Base-by-base conservation (phyloP, 2,113 vertebrate species). In the Larimichthys crocea region DNA sequence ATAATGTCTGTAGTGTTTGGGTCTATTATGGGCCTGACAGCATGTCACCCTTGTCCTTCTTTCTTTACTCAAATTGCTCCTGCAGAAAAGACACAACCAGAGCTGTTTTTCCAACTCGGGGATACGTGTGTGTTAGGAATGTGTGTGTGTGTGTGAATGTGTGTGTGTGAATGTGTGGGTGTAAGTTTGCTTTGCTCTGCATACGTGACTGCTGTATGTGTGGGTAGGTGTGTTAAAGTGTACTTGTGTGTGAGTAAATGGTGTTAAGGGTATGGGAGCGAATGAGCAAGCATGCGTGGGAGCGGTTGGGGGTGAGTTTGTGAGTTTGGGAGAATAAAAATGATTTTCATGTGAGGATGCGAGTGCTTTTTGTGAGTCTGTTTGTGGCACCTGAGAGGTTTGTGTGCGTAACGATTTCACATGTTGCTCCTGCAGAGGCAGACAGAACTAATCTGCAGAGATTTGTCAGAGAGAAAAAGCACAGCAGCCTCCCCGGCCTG, bases 391-490 rank as follows among this genome's bases (percentile, higher is more conserved):
- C 53, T 75, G 62, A 76, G 20, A 63, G 72, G 10, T 77, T 76
- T 56, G 22, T 66, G 69, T 0, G 16, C 52, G 9, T 16, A 40
- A 44, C 17, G 3, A 66, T 75, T 73, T 86, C 66, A 83, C 17
- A 19, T 63, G 76, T 61, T 74, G 53, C 60, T 80, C 82, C 82
- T 68, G 79, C 59, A 48, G 79, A 83, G 71, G 83, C 42, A 83
- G 29, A 83, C 68, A 71, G 63, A 79, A 76, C 70, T 66, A 81
- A 89, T 83, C 87, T 83, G 73, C 73, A 50, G 77, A 83, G 83
- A 80, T 87, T 72, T 87, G 66, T 65, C 61, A 14, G 55, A 59
- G 48, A 79, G 8, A 68, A 81, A 1, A 63, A 75, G 59, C 75
- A 72, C 52, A 81, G 29, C 65, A 73, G 70, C 24, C 14, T 57